These are phyloP conservation scores for Papio anubis DNA, from an alignment of 2,113 vertebrate genomes.

Conservation along the genomic window DNA sequence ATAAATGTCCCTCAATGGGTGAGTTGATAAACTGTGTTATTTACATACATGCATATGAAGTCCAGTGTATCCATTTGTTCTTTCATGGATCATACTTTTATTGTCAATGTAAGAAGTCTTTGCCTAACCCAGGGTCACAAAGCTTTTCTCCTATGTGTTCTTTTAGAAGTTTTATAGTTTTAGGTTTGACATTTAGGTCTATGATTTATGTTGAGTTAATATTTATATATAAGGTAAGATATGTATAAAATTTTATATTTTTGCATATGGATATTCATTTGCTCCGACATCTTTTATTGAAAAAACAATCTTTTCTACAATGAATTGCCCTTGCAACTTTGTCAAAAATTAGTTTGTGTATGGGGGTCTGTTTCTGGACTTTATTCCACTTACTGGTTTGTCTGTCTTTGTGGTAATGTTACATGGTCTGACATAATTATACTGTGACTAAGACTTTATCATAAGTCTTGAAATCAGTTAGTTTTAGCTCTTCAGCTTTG, in stretches of 20 bases:
- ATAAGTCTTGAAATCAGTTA: not conserved
- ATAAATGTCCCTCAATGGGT: not conserved
- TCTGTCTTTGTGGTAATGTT: not conserved
- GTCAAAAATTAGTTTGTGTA: not conserved
- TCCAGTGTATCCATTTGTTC: not conserved
- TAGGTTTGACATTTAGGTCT: not conserved
- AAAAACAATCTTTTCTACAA: not conserved
- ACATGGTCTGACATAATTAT: not conserved
- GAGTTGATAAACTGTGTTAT: not conserved
- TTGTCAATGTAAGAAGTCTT: not conserved
- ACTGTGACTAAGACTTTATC: not conserved
- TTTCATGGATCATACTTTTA: not conserved
- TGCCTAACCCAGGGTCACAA: not conserved
- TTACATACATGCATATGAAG: not conserved
- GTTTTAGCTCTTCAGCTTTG: not conserved
- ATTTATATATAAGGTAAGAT: not conserved
- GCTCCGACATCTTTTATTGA: not conserved
- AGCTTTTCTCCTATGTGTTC: not conserved
- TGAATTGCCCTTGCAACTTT: not conserved
- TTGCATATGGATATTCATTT: not conserved
- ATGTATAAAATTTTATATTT: not conserved
- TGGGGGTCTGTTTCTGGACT: not conserved
- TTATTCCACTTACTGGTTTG: not conserved
- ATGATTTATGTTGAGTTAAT: not conserved
- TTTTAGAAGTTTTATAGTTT: not conserved